These are phyloP conservation scores for Indicator indicator DNA, from an alignment of 2,113 vertebrate species.

Conservation along the genomic window DNA sequence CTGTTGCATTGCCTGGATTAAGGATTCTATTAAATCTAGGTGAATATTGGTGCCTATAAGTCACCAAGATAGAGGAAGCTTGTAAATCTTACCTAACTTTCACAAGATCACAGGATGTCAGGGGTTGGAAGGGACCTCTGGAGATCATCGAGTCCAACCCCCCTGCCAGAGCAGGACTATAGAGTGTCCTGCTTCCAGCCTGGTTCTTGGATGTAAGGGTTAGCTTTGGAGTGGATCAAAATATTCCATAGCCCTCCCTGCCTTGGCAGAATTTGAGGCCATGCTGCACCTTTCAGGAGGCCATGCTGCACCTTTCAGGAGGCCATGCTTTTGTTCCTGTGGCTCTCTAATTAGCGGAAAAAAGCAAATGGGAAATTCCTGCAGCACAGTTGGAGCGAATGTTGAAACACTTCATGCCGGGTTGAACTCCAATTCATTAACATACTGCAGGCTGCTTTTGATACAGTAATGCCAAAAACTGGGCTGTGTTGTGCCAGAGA, in stretches of 20 bases:
- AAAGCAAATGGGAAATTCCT: conserved; percentile 22
- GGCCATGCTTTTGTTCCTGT: not conserved
- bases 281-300: not conserved
- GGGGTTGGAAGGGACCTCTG: too few relatives aligned
- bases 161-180: too few relatives aligned
- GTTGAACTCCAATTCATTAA: not conserved
- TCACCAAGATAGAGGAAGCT: not conserved
- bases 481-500: not conserved
- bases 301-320: not conserved
- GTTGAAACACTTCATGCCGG: not conserved
- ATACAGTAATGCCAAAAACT: not conserved
- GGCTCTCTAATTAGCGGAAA: conserved; percentile 9
- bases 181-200: not conserved
- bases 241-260: not conserved
- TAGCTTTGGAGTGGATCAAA: not conserved
- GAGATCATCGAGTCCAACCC: too few relatives aligned
- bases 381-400: conserved; percentile 11
- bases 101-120: too few relatives aligned
- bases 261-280: not conserved
- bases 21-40: not conserved
- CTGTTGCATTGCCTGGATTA: not conserved
- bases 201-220: not conserved
- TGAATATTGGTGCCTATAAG: not conserved
- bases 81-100: rapidly evolving
- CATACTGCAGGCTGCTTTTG: not conserved